Base-by-base conservation (phyloP, 2,888 invertebrate genomes). In the Tachina fera region DNA sequence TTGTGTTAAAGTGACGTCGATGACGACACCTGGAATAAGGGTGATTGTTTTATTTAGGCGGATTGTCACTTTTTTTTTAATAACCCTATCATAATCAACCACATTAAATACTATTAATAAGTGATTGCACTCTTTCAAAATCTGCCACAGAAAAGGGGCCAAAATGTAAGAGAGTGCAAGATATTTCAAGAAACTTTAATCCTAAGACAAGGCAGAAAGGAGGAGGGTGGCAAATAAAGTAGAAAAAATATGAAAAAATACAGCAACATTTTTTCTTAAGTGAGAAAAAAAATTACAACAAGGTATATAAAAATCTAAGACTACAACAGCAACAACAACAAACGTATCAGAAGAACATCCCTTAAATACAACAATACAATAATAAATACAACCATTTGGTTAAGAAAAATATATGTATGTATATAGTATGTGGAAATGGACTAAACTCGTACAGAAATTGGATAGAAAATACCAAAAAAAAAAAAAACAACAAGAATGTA, bases 321-420 rank as follows among this genome's bases (percentile, higher is more conserved):
- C 61, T 67, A 78, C 58, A 78, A 77, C 31, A n/a, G n/a, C n/a
- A 31, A 31, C 31, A 31, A 31, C 72, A 83, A 77, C 70, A 75
- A 84, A 70, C 65, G 61, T 72, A 71, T 80, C 76, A 84, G 84
- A 63, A 80, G 80, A 80, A 83, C 84, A 84, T 84, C 84, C 84
- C 84, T 84, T 84, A 80, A 80, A 80, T 75, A 80, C 63, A 74
- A 74, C 71, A 81, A 82, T 75, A 77, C 76, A 76, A 76, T 78
- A 70, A 79, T 81, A 84, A 76, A 84, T 80, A 80, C 61, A 41
- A 74, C 71, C 60, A 84, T 80, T 79, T 58, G 49, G 67, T 31
- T 77, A 74, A 63, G 56, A 58, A 83, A 80, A 67, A 60, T 60
- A 60, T 51, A 61, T n/a, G n/a, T 22, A 22, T 22, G 22, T 22